phyloP scores from a whole-genome alignment of 2,888 invertebrate species.

The Drosophila neotestacea region DNA sequence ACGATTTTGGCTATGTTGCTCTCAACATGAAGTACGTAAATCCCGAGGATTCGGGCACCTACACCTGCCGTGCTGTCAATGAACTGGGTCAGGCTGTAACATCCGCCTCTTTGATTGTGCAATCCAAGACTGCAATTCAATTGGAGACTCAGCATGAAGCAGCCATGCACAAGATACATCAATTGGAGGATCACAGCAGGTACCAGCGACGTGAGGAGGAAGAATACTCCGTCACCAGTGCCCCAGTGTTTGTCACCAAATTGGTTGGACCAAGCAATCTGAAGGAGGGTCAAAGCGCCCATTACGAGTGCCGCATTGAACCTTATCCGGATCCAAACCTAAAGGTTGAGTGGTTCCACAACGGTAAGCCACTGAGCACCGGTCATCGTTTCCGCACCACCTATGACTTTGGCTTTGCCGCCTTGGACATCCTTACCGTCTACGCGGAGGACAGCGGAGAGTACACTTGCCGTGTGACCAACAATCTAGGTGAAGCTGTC shows the following conservation, averaged over 20 bases:
- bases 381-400: slow-evolving; percentile 97
- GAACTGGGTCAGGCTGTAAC: slow-evolving; percentile 98
- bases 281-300: slow-evolving; percentile 95
- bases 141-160: slow-evolving; percentile 95
- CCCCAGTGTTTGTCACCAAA: slow-evolving; percentile 94
- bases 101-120: slow-evolving; percentile 95
- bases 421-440: slow-evolving; percentile 96
- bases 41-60: slow-evolving; percentile 98
- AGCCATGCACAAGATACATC: slow-evolving; percentile 93
- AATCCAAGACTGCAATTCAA: slow-evolving; percentile 95
- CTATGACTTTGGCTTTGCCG: slow-evolving; percentile 98
- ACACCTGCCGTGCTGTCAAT: slow-evolving; percentile 96
- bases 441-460: slow-evolving; percentile 97
- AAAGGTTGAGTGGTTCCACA: slow-evolving; percentile 97
- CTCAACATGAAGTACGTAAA: slow-evolving; percentile 97
- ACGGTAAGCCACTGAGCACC: slow-evolving; percentile 94
- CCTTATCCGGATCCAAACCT: slow-evolving; percentile 95
- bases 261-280: slow-evolving; percentile 94
- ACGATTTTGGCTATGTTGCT: slow-evolving; percentile 99
- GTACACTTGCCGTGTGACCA: slow-evolving; percentile 94
- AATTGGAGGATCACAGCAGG: slow-evolving; percentile 92
- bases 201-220: slow-evolving; percentile 93
- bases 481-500: slow-evolving; percentile 92
- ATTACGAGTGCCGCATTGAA: slow-evolving; percentile 96
- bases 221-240: slow-evolving; percentile 91